Evolutionary conservation across 2,113 vertebrate genomes (phyloP), one percentile per base, ranked within the genome.

Genomic region (Chunga burmeisteri): DNA sequence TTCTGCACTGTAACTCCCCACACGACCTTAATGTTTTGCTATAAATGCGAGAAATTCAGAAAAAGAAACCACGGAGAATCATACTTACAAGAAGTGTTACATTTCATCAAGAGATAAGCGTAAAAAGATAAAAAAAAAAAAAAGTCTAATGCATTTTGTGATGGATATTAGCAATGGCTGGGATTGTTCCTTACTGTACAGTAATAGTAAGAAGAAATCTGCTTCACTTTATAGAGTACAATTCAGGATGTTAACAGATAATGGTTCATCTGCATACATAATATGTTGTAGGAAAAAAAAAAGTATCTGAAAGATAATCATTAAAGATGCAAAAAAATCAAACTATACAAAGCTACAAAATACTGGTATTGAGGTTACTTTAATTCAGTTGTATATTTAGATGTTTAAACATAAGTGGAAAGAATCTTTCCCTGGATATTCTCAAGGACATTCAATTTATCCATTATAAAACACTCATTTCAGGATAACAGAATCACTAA

Each of bases 1-100:
- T 94, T 91, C 58, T 80, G 10, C 62, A 46, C 29, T 82, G 36
- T 66, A 87, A 61, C 78, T 89, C 40, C 30, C 87, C 42, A 85
- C 22, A 46, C 38, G 66, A 94, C 90, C 84, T 68, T 75, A 93
- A 94, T 66, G 20, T 81, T 95, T 91, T 93, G 56, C 56, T 91
- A 19, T 67, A 94, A 94, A 87, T 62, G 9, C 66, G 55, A 68
- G 30, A 3, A 85, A 86, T 80, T 96, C 62, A 90, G 66, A 87
- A 93, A 91, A 91, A 89, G 5, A 19, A 52, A 34, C 14, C 25
- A 68, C 36, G 32, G 38, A 86, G 22, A 32, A 86, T 68, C 40
- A 42, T 72, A 81, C 91, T 94, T 85, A 79, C 34, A 65, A 55
- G 22, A 88, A 84, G 17, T 72, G 44, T 46, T 94, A 68, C 38